These are phyloP conservation scores for Acheta domesticus DNA, from an alignment of 2,888 invertebrate genomes.

Conservation along the genomic window DNA sequence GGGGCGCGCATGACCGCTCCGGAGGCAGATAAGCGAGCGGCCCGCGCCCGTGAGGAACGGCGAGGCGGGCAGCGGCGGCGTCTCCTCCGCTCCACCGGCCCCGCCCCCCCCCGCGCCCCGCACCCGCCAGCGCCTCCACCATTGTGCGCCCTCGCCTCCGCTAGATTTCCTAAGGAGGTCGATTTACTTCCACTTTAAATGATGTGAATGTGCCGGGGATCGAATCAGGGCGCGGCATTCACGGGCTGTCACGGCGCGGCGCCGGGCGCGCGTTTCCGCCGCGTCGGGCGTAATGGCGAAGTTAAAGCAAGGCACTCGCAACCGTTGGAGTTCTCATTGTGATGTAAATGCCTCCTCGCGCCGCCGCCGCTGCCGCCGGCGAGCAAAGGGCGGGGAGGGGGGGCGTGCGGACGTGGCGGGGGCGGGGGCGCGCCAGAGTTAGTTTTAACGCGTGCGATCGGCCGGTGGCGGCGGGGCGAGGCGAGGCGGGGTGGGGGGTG, in stretches of 20 bases:
- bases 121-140: not conserved
- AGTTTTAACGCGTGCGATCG: no score
- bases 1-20: no score
- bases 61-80: no score
- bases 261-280: not conserved
- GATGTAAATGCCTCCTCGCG: not conserved
- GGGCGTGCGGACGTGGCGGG: not conserved
- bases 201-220: conserved; percentile 2
- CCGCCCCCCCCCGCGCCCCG: no score
- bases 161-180: conserved; percentile 18
- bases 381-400: not conserved
- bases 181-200: conserved; percentile 18
- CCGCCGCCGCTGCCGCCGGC: not conserved
- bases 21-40: no score
- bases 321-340: conserved; percentile 10
- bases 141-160: conserved; percentile 18
- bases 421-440: not conserved
- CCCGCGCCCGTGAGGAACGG: no score
- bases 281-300: conserved; percentile 8
- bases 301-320: conserved; percentile 1
- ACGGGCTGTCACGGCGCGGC: not conserved
- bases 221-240: conserved; percentile 4
- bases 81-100: no score
- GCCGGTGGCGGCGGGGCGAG: no score
- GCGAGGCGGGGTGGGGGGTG: no score